Base-by-base conservation (phyloP, 2,113 vertebrate species). In the Myotis brandtii region DNA sequence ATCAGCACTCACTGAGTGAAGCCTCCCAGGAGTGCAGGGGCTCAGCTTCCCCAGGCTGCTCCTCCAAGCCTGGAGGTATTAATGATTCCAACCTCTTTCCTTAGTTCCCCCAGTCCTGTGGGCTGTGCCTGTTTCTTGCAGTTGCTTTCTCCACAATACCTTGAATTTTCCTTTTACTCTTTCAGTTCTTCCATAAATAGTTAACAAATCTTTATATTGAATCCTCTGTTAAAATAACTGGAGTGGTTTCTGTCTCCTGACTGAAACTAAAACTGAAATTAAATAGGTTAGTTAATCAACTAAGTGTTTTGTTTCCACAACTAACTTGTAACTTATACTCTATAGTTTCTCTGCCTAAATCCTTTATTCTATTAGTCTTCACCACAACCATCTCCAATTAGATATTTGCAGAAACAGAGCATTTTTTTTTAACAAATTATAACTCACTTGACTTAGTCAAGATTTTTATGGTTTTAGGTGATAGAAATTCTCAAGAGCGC, bases 401-500 rank as follows among this genome's bases (percentile, higher is more conserved):
- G 89, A 92, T 18, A 95, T 54, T 34, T 81, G 12, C 37, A 64
- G 70, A 95, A 13, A 85, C 14, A 70, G 6, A 50, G 23, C 30
- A 32, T 59, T 54, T 30, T 21, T 59, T 66, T 16, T n/a, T 72
- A 43, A 72, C 14, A 40, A 56, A 87, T 43, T 52, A 72, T 17
- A 77, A 54, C 43, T 75, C 34, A 86, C 27, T 90, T 64, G 56
- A 92, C 54, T 73, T 92, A 96, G 50, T 93, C 62, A 66, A 85
- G 32, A 81, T 11, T 66, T 86, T 67, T 43, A 64, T 48, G 43
- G 27, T 90, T 83, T 87, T 79, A 86, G 48, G 62, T 59, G 25
- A 66, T 40, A 40, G 40, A 92, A 87, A 90, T 94, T 92, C 32
- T 80, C 12, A 34, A 84, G 40, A 67, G 5, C 18, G 30, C 0